A percentile compares a stretch with the other conserved stretches of the same genome.
Conservation (phyloP, 2,797 vertebrate species). For the Discoglossus pictus region DNA sequence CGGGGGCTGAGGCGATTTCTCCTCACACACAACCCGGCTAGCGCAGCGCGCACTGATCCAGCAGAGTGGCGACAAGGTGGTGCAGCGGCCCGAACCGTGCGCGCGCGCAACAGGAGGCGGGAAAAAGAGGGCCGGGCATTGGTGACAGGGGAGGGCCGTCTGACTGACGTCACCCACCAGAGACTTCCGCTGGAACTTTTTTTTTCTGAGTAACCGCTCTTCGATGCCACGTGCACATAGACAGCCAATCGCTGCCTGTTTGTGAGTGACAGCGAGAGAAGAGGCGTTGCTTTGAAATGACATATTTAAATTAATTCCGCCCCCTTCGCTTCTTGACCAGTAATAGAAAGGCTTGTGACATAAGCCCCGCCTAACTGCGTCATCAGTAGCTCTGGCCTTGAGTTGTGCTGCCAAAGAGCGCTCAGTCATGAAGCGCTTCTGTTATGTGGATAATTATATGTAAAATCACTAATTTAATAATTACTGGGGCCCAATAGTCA, state of each 20-base stretch:
- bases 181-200: constrained; percentile 16
- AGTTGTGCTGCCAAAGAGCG: too few relatives aligned
- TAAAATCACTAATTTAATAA: too few relatives aligned
- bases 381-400: background rate
- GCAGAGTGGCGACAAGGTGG: constrained; percentile 1
- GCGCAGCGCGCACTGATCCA: constrained; percentile 41
- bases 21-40: constrained; percentile 34
- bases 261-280: background rate
- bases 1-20: constrained; percentile 17
- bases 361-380: background rate
- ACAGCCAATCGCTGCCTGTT: background rate
- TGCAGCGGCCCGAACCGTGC: constrained; percentile 5
- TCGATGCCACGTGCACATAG: too few relatives aligned
- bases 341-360: background rate
- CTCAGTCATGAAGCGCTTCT: too few relatives aligned
- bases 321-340: background rate
- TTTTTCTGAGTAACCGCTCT: background rate
- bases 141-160: constrained; percentile 8
- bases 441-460: too few relatives aligned
- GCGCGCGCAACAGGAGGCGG: constrained; percentile 40
- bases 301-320: background rate
- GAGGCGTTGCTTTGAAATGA: background rate
- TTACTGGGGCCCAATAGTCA: too few relatives aligned
- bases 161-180: constrained; percentile 10
- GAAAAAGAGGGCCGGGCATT: constrained; percentile 9